Conservation (phyloP, 2,797 vertebrate genomes). For the Clarias platycephalus region DNA sequence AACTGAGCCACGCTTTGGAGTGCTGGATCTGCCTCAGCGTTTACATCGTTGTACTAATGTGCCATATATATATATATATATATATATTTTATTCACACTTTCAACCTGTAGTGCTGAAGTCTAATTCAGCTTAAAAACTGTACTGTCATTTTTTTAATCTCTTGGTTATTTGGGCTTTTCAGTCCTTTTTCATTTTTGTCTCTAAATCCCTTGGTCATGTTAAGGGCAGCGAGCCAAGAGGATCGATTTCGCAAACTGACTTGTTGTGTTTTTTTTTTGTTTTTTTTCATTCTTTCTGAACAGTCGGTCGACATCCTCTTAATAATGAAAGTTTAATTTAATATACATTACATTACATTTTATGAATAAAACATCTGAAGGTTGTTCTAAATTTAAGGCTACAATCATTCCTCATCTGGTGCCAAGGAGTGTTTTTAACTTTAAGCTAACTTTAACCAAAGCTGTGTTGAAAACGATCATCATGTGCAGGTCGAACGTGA, state of each 20-base stretch:
- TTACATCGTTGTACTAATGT: constrained; percentile 3
- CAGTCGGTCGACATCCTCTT: not conserved
- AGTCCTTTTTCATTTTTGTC: not conserved
- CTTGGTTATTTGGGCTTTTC: not conserved
- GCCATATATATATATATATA: no score
- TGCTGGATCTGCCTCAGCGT: not conserved
- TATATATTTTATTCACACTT: not conserved
- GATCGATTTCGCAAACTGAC: not conserved
- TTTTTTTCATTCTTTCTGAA: not conserved
- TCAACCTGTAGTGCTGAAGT: not conserved
- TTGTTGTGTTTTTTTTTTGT: not conserved
- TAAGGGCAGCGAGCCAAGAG: not conserved
- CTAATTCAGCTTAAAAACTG: not conserved
- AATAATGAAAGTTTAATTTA: not conserved
- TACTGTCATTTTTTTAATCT: not conserved
- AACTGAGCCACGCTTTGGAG: not conserved
- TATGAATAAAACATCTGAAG: not conserved
- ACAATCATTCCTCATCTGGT: constrained; percentile 1
- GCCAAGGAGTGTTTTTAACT: not conserved
- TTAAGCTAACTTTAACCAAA: not conserved
- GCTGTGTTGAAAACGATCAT: not conserved
- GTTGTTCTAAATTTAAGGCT: not conserved
- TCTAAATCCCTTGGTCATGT: not conserved
- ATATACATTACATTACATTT: not conserved
- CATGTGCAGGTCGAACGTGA: not conserved